A percentile compares a stretch with the other conserved stretches of the same genome.
These are phyloP conservation scores for Nematostella vectensis DNA, from an alignment of 92 coral and sea anemone genomes.

Conservation along the genomic window DNA sequence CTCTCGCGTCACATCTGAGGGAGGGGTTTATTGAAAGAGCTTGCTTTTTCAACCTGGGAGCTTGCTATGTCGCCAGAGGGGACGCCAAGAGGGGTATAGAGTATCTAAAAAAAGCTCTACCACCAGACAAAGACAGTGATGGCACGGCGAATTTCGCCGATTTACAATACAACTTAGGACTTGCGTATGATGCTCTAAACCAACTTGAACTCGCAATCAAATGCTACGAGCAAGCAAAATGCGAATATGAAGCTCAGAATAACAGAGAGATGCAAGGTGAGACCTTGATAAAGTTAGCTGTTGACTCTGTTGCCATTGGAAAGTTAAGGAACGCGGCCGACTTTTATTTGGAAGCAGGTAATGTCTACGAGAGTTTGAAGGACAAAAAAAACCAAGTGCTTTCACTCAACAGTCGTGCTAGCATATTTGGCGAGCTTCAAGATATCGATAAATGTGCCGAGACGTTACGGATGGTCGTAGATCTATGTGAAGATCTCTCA, in stretches of 20 bases:
- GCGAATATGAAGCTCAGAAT: slow-evolving; percentile 59
- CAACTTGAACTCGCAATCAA: slow-evolving; percentile 53
- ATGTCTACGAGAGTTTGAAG: slow-evolving; percentile 41
- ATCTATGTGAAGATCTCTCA: slow-evolving; percentile 56
- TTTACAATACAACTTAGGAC: slow-evolving; percentile 82
- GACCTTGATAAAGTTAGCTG: slow-evolving; percentile 68
- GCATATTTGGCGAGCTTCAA: slow-evolving; percentile 66
- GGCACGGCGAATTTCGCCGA: slow-evolving; percentile 85
- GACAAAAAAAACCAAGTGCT: slow-evolving; percentile 67
- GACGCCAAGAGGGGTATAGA: slow-evolving; percentile 78
- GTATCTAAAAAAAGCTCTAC: slow-evolving; percentile 64
- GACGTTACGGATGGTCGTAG: slow-evolving; percentile 58
- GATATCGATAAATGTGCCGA: slow-evolving; percentile 67
- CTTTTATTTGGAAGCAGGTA: slow-evolving; percentile 51
- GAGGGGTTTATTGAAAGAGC: slow-evolving; percentile 94
- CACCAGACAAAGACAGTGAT: slow-evolving; percentile 84
- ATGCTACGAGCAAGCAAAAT: slow-evolving; percentile 67
- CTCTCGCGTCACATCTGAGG: slow-evolving; percentile 47
- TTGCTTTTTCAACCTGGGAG: slow-evolving; percentile 90
- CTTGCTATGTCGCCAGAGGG: slow-evolving; percentile 89
- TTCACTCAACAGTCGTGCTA: slow-evolving; percentile 71
- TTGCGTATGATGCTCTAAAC: slow-evolving; percentile 75
- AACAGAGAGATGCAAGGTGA: slow-evolving; percentile 82
- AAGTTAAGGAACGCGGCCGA: slow-evolving; percentile 55
- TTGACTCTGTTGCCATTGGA: slow-evolving; percentile 46